A percentile compares a stretch with the other conserved stretches of the same genome.
Evolutionary conservation across 2,888 invertebrate species (phyloP).

Genomic region (Nemotelus pantherinus): DNA sequence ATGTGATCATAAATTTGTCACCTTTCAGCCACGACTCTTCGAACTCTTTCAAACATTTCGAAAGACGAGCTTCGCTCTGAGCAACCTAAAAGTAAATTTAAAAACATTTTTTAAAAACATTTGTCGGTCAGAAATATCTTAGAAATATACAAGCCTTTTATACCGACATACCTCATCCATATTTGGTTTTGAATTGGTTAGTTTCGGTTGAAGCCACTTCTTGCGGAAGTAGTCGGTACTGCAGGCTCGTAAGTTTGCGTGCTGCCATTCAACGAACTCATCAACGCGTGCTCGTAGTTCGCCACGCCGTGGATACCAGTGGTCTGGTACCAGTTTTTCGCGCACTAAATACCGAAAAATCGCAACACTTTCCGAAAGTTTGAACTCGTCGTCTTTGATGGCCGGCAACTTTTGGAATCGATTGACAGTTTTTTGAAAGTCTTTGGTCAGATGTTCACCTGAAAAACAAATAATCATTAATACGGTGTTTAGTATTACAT

Average conservation of each 20-base stretch:
- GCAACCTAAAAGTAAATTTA: constrained; percentile 2
- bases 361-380: constrained; percentile 74
- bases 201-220: constrained; percentile 67
- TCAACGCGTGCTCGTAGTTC: constrained; percentile 72
- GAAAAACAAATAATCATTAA: constrained; percentile 51
- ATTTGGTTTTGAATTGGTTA: constrained; percentile 66
- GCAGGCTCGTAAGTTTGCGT: constrained; percentile 70
- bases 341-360: constrained; percentile 74
- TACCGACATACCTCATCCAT: constrained; percentile 60
- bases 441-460: constrained; percentile 74
- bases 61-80: constrained; percentile 63
- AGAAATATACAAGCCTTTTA: not conserved
- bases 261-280: constrained; percentile 80
- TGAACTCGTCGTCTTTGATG: constrained; percentile 74
- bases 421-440: constrained; percentile 69
- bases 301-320: constrained; percentile 75
- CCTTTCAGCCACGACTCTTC: constrained; percentile 66
- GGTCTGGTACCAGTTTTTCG: constrained; percentile 68
- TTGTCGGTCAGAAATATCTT: not conserved
- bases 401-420: constrained; percentile 73
- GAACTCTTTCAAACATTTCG: constrained; percentile 69
- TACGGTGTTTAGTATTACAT: not conserved
- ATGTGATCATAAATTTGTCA: constrained; percentile 69
- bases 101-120: not conserved
- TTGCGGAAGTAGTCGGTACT: constrained; percentile 71